Base-by-base conservation (phyloP, 2,797 vertebrate species). In the Danio jaintianensis region DNA sequence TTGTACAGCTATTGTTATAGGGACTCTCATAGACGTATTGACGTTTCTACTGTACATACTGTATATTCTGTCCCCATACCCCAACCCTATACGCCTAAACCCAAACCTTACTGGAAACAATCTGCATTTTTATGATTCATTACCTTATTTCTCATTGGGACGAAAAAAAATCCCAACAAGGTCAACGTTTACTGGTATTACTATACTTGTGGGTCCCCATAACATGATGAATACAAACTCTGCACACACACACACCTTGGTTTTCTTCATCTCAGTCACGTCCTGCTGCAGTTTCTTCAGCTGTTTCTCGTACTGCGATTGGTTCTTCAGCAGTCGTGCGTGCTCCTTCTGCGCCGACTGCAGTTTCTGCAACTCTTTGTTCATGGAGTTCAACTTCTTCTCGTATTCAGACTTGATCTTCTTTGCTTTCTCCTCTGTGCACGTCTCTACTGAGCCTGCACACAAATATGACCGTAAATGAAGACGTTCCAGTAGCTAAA, bases 201-300 rank as follows among this genome's bases (percentile, higher is more conserved):
- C 29, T 29, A 29, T 29, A 29, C 29, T 29, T 29, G 29, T 29
- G 29, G 29, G 29, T 29, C 29, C 29, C 29, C 29, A 29, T 29
- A 29, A 3, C 29, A 29, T 52, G 16, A 42, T 4, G 16, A 42
- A 63, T 6, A 42, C 15, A 40, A 63, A 10, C 40, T 5, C n/a
- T 16, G 55, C 74, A 76, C 73, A 55, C 36, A 42, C 36, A 76
- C 48, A 66, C 48, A 96, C 97, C 96, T 99, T 99, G n/a, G 96
- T 98, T 90, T 98, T 99, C 92, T 98, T 99, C 98, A 99, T 99
- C 88, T 99, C 98, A 1, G 90, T 89, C 86, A 99, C 97, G n/a
- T 99, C 98, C 86, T 95, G 95, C 86, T 98, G 97, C 40, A 99
- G 91, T 64, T 98, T 99, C 88, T 90, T 97, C 79, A 99, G 93